Base-by-base conservation (phyloP, 2,797 vertebrate genomes). In the Periophthalmus magnuspinnatus region DNA sequence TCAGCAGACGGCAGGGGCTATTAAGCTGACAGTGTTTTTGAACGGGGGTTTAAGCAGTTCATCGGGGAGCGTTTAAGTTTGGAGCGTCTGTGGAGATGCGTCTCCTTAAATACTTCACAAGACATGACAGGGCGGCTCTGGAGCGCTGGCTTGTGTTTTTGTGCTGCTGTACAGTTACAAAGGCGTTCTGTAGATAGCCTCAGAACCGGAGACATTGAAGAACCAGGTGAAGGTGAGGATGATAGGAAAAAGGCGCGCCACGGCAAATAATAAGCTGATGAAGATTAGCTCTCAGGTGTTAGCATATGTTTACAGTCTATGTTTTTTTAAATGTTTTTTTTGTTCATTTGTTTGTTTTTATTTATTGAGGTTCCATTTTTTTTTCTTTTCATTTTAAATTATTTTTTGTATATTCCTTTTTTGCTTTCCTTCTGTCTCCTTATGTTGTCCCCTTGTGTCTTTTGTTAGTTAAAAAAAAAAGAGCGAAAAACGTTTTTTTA, bases 21-120 rank as follows among this genome's bases (percentile, higher is more conserved):
- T 86, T 89, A 90, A 87, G 78, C 86, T 76, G 89, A 84, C 86
- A 84, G 79, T 68, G 73, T 78, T 79, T 81, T 60, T 59, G 70
- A 55, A 38, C 65, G 65, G 75, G 80, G 83, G 79, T 86, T 90
- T 82, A 80, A 90, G 82, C 85, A 76, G 83, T 68, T 77, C 82
- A 79, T 75, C 58, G 16, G 79, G 84, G 79, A 87, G 38, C 33
- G 6, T 81, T 80, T 76, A 65, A 86, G 70, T 81, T 69, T 74
- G 78, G 74, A 79, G 79, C 65, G 79, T 72, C 68, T 70, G 66
- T 78, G 81, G 72, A 79, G 75, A 81, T 58, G 76, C 19, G 48
- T 41, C 72, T 22, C 67, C 75, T 83, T 70, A 71, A 79, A 83
- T 67, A 75, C 69, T 63, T 58, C 38, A 45, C 71, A 71, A 62